phyloP scores from a whole-genome alignment of 2,797 vertebrate genomes.

The Coreius guichenoti region DNA sequence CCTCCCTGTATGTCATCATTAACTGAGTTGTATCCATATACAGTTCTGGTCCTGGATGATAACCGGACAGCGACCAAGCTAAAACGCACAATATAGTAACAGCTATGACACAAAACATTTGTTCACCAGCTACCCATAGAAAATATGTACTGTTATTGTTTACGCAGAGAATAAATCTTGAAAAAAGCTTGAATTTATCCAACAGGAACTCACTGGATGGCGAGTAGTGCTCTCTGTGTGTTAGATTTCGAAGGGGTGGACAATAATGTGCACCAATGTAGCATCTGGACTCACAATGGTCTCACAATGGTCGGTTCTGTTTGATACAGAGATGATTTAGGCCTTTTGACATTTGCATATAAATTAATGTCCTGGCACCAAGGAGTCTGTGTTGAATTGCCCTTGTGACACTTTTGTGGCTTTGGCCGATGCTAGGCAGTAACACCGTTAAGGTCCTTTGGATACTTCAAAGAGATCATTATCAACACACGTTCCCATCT shows the following conservation, averaged over 20 bases:
- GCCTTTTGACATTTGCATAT: too few species aligned
- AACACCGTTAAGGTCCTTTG: too few species aligned
- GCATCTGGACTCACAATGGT: too few species aligned
- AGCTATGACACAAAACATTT: neutral
- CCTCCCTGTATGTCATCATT: neutral
- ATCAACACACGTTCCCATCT: too few species aligned
- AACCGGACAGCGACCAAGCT: neutral
- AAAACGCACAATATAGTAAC: neutral
- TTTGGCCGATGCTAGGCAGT: too few species aligned
- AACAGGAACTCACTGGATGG: neutral
- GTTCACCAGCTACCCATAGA: neutral
- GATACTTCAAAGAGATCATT: too few species aligned
- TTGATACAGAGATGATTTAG: too few species aligned
- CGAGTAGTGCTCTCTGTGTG: neutral
- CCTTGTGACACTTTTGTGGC: too few species aligned
- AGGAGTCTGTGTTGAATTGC: too few species aligned
- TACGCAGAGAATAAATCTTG: neutral
- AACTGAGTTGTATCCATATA: neutral
- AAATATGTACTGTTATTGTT: neutral
- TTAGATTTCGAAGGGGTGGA: neutral
- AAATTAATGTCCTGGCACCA: too few species aligned
- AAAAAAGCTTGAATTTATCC: neutral
- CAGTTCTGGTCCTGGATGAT: conserved; percentile 1
- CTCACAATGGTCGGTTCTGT: too few species aligned
- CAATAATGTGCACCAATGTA: neutral